Conservation (phyloP, 2,888 invertebrate genomes). For the Drosophila aldrichi region DNA sequence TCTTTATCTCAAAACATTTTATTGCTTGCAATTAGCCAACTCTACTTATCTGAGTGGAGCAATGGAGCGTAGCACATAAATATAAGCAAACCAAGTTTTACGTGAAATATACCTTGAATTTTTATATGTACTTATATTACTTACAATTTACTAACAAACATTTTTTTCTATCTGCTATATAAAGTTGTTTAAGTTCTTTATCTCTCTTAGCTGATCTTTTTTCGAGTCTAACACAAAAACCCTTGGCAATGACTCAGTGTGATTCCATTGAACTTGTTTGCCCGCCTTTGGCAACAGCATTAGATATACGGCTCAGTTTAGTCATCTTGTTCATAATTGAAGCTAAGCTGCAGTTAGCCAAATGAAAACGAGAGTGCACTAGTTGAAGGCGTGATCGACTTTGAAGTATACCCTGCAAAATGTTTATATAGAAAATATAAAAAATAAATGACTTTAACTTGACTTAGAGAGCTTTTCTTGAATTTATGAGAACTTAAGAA, state of each 20-base stretch:
- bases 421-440: neutral
- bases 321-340: conserved; percentile 19
- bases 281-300: conserved; percentile 41
- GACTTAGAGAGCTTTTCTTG: too few relatives aligned
- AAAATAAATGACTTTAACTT: too few relatives aligned
- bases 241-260: conserved; percentile 35
- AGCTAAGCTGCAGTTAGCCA: conserved; percentile 41
- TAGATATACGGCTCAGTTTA: conserved; percentile 17
- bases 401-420: neutral
- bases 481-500: too few relatives aligned
- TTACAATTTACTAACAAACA: neutral
- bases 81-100: neutral
- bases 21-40: conserved; percentile 46
- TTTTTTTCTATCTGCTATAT: too few relatives aligned
- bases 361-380: conserved; percentile 10
- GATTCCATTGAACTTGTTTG: conserved; percentile 43
- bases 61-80: conserved; percentile 4
- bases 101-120: neutral
- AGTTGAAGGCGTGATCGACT: neutral
- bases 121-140: neutral
- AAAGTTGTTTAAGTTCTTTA: neutral
- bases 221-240: neutral
- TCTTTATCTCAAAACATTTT: conserved; percentile 36
- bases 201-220: conserved; percentile 5
- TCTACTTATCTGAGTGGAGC: conserved; percentile 53